Conservation (phyloP, 1,140 invertebrate genomes). For the Steinernema khuongi region DNA sequence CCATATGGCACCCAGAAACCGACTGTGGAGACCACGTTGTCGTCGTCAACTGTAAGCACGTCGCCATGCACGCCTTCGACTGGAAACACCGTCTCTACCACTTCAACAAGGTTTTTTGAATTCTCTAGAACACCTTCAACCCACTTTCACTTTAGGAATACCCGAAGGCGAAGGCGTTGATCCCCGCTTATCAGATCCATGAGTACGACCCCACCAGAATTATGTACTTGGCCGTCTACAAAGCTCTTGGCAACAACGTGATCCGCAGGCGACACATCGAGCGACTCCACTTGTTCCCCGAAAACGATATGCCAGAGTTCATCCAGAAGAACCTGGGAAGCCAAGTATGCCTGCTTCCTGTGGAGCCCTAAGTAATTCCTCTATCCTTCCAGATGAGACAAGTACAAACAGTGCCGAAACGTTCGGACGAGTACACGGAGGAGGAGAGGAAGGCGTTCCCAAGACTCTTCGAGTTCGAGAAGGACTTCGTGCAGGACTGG, state of each 20-base stretch:
- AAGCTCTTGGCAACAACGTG: constrained; percentile 38
- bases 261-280: constrained; percentile 42
- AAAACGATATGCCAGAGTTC: constrained; percentile 52
- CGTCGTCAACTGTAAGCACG: constrained; percentile 52
- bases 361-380: not conserved
- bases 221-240: constrained; percentile 42
- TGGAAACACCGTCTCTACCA: constrained; percentile 55
- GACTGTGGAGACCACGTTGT: constrained; percentile 59
- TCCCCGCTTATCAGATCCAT: constrained; percentile 54
- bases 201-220: constrained; percentile 56
- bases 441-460: constrained; percentile 52
- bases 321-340: constrained; percentile 50
- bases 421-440: constrained; percentile 53
- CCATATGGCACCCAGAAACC: constrained; percentile 57
- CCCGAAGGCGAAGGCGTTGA: constrained; percentile 45
- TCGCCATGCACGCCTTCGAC: constrained; percentile 57
- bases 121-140: constrained; percentile 17
- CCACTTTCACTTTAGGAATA: constrained; percentile 44
- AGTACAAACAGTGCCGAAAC: constrained; percentile 50
- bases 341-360: constrained; percentile 34
- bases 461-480: not conserved
- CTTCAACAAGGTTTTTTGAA: constrained; percentile 45
- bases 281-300: constrained; percentile 57
- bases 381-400: constrained; percentile 42
- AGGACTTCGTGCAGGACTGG: not conserved